Conservation (phyloP, 1,140 invertebrate species). For the Euschistus heros region DNA sequence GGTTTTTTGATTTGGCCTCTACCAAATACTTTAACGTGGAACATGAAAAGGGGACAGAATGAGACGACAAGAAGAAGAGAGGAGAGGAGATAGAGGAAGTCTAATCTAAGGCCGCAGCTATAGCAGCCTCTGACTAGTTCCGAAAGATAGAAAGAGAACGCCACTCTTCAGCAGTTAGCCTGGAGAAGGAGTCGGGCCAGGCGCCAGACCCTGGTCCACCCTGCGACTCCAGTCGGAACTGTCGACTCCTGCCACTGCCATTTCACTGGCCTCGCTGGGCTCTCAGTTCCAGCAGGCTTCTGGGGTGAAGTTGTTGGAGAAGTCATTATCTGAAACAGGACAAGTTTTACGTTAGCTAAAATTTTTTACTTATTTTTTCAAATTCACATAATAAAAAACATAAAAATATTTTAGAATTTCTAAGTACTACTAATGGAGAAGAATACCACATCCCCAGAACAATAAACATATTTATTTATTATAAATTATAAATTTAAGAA, state of each 20-base stretch:
- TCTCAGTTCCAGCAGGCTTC: conserved; percentile 10
- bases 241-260: conserved; percentile 31
- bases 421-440: too few relatives aligned
- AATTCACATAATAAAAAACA: too few relatives aligned
- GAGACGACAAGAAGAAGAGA: background rate
- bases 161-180: conserved; percentile 28
- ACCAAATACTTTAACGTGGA: background rate
- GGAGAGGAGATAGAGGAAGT: background rate
- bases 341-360: background rate
- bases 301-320: conserved; percentile 29
- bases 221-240: conserved; percentile 26
- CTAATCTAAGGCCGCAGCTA: conserved; percentile 11
- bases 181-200: conserved; percentile 29
- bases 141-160: background rate
- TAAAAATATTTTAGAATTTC: too few relatives aligned
- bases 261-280: conserved; percentile 20
- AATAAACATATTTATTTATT: too few relatives aligned
- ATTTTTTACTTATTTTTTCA: too few relatives aligned
- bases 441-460: too few relatives aligned
- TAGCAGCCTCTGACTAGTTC: conserved; percentile 4
- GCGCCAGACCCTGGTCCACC: conserved; percentile 31
- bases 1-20: background rate
- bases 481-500: too few relatives aligned
- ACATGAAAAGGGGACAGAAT: background rate
- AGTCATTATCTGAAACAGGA: conserved; percentile 28